A percentile compares a stretch with the other conserved stretches of the same genome.
Conservation (phyloP, 2,888 invertebrate species). For the Zelleria hepariella region DNA sequence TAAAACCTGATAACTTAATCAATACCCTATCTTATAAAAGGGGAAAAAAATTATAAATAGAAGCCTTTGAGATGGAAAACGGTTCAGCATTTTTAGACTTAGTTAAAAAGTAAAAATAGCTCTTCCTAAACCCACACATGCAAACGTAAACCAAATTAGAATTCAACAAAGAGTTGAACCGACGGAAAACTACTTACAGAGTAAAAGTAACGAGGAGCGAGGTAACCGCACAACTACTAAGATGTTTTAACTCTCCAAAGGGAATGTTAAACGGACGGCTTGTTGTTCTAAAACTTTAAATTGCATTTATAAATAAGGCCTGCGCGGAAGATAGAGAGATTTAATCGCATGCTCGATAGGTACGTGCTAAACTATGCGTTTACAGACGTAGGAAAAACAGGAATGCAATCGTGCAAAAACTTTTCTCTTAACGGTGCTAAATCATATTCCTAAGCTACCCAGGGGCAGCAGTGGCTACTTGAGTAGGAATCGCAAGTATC, state of each 20-base stretch:
- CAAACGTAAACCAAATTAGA: background rate
- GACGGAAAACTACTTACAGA: constrained; percentile 32
- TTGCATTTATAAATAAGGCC: constrained; percentile 67
- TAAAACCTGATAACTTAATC: background rate
- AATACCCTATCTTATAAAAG: background rate
- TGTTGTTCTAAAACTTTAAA: constrained; percentile 55
- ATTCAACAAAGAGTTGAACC: constrained; percentile 20
- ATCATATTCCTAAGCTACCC: constrained; percentile 41
- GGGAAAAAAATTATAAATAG: background rate
- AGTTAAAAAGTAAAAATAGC: background rate
- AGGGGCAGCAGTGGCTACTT: constrained; percentile 26
- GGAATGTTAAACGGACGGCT: constrained; percentile 58
- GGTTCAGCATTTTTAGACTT: background rate
- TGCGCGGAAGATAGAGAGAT: constrained; percentile 32
- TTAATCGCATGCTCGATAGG: constrained; percentile 19
- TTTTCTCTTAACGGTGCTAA: constrained; percentile 53
- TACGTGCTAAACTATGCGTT: background rate
- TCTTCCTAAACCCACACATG: background rate
- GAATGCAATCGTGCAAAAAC: constrained; percentile 30
- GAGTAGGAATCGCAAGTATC: constrained; percentile 51
- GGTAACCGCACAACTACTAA: constrained; percentile 46
- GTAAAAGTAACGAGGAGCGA: constrained; percentile 40
- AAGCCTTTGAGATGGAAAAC: background rate
- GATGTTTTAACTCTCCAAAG: constrained; percentile 52
- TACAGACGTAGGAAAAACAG: background rate